Percentiles rank a stretch among this genome's conserved stretches.
These are phyloP conservation scores for Taurulus bubalis DNA, from an alignment of 2,113 vertebrate species.

Conservation along the genomic window DNA sequence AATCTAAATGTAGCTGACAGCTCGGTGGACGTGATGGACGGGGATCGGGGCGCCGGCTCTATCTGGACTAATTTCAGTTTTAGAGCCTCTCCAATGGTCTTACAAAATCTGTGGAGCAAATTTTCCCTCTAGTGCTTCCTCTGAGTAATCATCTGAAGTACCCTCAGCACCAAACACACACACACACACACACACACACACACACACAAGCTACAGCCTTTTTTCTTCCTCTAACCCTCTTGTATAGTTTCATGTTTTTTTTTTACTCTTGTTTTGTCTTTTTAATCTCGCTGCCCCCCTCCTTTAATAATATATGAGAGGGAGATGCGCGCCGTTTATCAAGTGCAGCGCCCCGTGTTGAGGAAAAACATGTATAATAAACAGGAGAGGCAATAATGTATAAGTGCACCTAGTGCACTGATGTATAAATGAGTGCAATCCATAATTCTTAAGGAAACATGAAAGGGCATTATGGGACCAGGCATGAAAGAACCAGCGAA, in stretches of 20 bases:
- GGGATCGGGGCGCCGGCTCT: not conserved
- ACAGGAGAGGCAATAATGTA: not conserved
- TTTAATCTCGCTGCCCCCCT: slow-evolving; percentile 31
- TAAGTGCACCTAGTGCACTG: slow-evolving; percentile 11
- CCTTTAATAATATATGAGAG: slow-evolving; percentile 58
- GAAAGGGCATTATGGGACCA: slow-evolving; percentile 11
- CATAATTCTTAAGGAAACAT: slow-evolving; percentile 23
- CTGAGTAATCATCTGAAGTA: slow-evolving; percentile 64
- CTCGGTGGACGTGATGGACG: too few species aligned
- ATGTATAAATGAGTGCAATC: slow-evolving; percentile 36
- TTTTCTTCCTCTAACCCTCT: not conserved
- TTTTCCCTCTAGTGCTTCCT: slow-evolving; percentile 57
- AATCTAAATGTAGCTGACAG: too few species aligned
- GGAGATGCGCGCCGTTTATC: slow-evolving; percentile 33
- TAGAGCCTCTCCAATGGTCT: slow-evolving; percentile 33
- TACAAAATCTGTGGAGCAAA: slow-evolving; percentile 31
- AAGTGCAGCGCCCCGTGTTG: slow-evolving; percentile 12
- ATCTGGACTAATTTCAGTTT: slow-evolving; percentile 43
- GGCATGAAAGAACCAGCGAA: not conserved
- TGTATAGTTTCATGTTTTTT: not conserved
- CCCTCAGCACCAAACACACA: slow-evolving; percentile 26
- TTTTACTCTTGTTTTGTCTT: slow-evolving; percentile 28
- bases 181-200: slow-evolving; percentile 3
- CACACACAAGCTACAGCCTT: not conserved
- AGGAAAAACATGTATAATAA: slow-evolving; percentile 15